Evolutionary conservation across 2,797 vertebrate genomes (phyloP).

Genomic region (Paramormyrops hopkinsi): DNA sequence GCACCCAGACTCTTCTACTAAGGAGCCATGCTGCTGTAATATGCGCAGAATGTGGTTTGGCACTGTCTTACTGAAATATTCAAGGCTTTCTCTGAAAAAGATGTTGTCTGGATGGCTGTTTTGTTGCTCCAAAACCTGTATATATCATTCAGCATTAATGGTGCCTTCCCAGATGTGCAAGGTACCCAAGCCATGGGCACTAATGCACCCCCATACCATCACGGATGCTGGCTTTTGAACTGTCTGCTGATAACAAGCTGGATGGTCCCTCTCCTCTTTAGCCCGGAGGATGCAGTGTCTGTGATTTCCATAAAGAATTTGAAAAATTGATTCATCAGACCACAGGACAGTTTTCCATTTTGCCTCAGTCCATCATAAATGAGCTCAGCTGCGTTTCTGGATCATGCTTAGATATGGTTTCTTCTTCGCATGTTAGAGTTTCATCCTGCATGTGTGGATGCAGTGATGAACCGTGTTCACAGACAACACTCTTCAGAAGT

Average conservation of each 20-base stretch:
- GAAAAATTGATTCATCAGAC: neutral
- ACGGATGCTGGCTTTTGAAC: neutral
- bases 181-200: neutral
- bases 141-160: neutral
- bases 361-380: neutral
- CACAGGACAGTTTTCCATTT: neutral
- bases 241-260: neutral
- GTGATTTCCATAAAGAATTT: neutral
- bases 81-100: neutral
- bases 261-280: neutral
- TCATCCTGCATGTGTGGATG: neutral
- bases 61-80: neutral
- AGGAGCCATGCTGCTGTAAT: neutral
- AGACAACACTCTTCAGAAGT: neutral
- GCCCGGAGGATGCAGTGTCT: neutral
- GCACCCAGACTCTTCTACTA: neutral
- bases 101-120: neutral
- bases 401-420: neutral
- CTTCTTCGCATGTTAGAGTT: neutral
- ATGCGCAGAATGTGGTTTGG: neutral
- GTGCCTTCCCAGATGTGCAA: neutral
- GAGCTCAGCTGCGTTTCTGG: neutral
- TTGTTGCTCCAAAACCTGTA: neutral
- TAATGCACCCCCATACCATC: neutral
- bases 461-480: neutral